Evolutionary conservation across 2,113 vertebrate genomes (phyloP).

Genomic region (Gobius niger): DNA sequence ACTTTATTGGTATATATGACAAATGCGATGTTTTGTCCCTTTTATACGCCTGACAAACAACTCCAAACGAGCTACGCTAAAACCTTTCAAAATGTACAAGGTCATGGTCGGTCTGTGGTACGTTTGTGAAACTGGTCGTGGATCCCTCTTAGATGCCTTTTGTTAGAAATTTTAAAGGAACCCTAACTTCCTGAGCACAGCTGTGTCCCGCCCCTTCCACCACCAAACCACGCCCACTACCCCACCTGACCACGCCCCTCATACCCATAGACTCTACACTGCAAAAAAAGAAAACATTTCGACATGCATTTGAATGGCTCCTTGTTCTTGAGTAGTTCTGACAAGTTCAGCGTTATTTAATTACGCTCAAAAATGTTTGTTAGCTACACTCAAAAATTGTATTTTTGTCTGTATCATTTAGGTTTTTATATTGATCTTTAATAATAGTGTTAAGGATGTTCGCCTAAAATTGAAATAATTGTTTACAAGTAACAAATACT

Average conservation of each 20-base stretch:
- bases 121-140: neutral
- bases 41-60: too few relatives aligned
- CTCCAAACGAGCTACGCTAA: too few relatives aligned
- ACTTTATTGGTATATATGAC: too few relatives aligned
- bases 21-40: too few relatives aligned
- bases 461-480: too few relatives aligned
- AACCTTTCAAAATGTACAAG: neutral
- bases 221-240: neutral
- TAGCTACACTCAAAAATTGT: neutral
- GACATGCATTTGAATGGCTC: neutral
- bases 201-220: constrained; percentile 39
- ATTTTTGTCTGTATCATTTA: too few relatives aligned
- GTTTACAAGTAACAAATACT: too few relatives aligned
- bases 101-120: neutral
- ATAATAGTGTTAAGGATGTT: too few relatives aligned
- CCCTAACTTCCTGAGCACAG: constrained; percentile 71
- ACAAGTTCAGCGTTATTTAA: neutral
- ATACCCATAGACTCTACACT: neutral
- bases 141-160: constrained; percentile 38
- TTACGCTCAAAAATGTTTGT: neutral
- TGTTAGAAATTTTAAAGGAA: constrained; percentile 35
- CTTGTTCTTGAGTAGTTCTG: neutral
- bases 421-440: too few relatives aligned
- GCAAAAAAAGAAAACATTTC: neutral
- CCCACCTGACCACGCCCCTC: neutral